Evolutionary conservation across 2,113 vertebrate species (phyloP).

Genomic region (Zosterops japonicus): DNA sequence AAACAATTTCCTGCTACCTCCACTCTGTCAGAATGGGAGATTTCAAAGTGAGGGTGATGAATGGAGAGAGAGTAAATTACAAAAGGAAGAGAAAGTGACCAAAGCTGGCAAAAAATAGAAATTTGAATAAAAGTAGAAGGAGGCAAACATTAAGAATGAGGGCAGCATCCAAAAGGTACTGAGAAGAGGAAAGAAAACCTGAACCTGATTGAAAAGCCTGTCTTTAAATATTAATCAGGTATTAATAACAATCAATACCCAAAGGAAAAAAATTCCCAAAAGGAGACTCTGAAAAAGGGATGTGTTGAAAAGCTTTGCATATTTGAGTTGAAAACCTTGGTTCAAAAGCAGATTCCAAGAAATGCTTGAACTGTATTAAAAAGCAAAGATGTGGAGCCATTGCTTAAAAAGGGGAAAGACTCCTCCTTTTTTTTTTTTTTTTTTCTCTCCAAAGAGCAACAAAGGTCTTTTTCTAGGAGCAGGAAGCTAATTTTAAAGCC

Average conservation of each 20-base stretch:
- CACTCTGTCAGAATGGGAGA: background rate
- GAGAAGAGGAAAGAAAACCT: background rate
- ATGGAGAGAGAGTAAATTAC: slow-evolving; percentile 1
- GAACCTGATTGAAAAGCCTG: background rate
- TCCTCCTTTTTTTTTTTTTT: rapidly evolving
- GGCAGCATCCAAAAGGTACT: background rate
- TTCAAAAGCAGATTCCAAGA: background rate
- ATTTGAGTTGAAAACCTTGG: background rate
- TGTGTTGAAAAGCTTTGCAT: background rate
- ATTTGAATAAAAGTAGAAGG: background rate
- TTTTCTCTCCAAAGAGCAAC: rapidly evolving
- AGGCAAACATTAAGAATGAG: background rate
- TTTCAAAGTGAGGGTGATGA: slow-evolving; percentile 17
- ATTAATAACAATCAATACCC: background rate
- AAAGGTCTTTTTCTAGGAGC: background rate
- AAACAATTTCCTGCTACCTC: slow-evolving; percentile 39
- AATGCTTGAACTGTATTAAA: background rate
- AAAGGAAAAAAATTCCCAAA: background rate
- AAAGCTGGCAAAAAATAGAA: background rate
- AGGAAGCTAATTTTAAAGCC: background rate
- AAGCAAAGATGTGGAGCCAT: background rate
- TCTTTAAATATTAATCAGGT: background rate
- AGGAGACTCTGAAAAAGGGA: background rate
- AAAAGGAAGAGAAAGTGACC: background rate
- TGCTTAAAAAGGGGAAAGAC: background rate